Percentiles rank a stretch among this genome's conserved stretches.
These are phyloP conservation scores for Drosophila phalerata DNA, from an alignment of 2,888 invertebrate species.

Conservation along the genomic window DNA sequence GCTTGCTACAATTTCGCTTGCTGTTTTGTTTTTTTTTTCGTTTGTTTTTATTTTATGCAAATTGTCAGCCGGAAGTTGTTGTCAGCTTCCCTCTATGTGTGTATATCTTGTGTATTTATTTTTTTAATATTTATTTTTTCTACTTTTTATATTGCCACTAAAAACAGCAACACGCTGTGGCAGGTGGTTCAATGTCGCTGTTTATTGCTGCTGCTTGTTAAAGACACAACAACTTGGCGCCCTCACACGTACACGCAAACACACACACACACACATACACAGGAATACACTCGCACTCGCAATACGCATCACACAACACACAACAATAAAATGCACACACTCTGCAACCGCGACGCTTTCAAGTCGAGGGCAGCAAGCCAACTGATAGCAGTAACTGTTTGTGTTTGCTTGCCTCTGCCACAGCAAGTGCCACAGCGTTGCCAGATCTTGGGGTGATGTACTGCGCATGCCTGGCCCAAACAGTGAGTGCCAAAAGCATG, in stretches of 20 bases:
- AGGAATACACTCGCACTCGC: conserved; percentile 24
- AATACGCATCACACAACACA: conserved; percentile 28
- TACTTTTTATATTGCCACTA: conserved; percentile 28
- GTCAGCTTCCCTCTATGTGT: conserved; percentile 35
- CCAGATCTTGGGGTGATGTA: conserved; percentile 30
- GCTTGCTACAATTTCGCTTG: conserved; percentile 43
- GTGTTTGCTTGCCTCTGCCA: conserved; percentile 1
- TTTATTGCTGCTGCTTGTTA: conserved; percentile 48
- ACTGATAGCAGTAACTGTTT: conserved; percentile 62
- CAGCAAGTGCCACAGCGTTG: conserved; percentile 48
- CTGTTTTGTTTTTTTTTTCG: conserved; percentile 15
- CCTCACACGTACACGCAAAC: conserved; percentile 49
- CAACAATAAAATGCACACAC: conserved; percentile 14
- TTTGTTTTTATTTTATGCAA: conserved; percentile 55
- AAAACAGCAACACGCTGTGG: conserved; percentile 44
- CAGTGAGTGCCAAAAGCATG: conserved; percentile 58
- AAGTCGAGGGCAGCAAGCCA: conserved; percentile 65
- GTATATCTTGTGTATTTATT: conserved; percentile 17
- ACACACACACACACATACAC: conserved; percentile 27
- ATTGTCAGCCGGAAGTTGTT: conserved; percentile 56
- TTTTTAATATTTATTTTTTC: conserved; percentile 6
- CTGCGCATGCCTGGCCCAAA: conserved; percentile 52
- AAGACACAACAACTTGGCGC: conserved; percentile 72
- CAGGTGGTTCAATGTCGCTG: conserved; percentile 52
- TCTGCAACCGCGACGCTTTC: conserved; percentile 52